Base-by-base conservation (phyloP, 1,140 invertebrate genomes). In the Paracyclopina nana region DNA sequence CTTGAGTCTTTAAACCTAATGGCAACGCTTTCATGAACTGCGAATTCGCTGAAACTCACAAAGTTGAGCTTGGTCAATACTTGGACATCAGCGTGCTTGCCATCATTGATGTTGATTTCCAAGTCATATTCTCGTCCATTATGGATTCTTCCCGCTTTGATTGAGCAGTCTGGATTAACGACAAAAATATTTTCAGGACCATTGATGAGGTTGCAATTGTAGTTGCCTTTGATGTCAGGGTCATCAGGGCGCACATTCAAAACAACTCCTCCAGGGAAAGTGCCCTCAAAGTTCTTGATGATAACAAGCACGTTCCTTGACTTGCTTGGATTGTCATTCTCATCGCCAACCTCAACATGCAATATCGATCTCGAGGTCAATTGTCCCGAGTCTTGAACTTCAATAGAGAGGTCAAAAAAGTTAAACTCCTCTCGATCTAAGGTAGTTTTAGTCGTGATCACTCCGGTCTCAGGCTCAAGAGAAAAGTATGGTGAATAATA, bases 201-300 rank as follows among this genome's bases (percentile, higher is more conserved):
- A 54, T 69, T 71, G 29, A 81, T 60, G 49, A 90, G 75, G 60
- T 74, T 76, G 62, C 90, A 96, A 55, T 72, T 76, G 62, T 92
- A 94, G 54, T 85, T 76, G 1, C 87, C 88, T 34, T 75, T 74
- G 11, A 76, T 74, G 62, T 96, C 88, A 4, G 77, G 72, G 68
- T 95, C 90, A 58, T 86, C 80, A 4, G 90, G 90, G 64, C 79
- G 79, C 1, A 94, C 79, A 64, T 88, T 75, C 14, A 85, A 88
- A 54, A 96, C 78, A 65, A 81, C 81, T 31, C 82, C 81, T 70
- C 73, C 56, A 11, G 64, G 61, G 20, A 68, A 64, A 44, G 70
- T 69, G 43, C 76, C 75, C 58, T 82, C 80, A 55, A 81, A 80
- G 0, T 80, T 71, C 60, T 81, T 62, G 6, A 92, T 76, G 22